Evolutionary conservation across 1,140 invertebrate species (phyloP), one percentile per base, ranked within the genome.

Genomic region (Chironomus striatipennis): DNA sequence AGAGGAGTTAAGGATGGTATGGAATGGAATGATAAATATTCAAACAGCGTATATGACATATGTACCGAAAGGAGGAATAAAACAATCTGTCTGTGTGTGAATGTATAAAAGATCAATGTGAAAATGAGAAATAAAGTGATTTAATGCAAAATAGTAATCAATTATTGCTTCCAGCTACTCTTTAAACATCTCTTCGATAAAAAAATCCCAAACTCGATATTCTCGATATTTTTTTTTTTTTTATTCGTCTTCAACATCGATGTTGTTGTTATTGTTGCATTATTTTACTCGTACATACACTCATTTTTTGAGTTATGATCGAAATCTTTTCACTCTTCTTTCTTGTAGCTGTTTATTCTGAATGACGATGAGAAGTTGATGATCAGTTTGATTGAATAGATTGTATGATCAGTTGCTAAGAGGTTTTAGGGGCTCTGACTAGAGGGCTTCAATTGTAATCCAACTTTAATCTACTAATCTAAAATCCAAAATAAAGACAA

Each of bases 61-160:
- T 57, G 47, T 57, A 57, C 47, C 47, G 47, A 57, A 57, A 57
- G 47, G 47, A 57, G 47, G 47, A 57, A 57, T 57, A 57, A 57
- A n/a, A 34, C 24, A 34, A 34, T 34, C 24, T 34, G 24, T 34
- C 47, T 57, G 47, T n/a, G 47, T 15, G 47, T n/a, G 9, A 15
- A 70, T 20, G 65, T 17, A 70, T 17, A 21, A 57, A 57, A n/a
- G 10, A 12, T n/a, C 47, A n/a, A 12, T 18, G 65, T 17, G 65
- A 18, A 70, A 9, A 21, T 7, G 18, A 8, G 18, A 70, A 20
- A 57, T 18, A 21, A 18, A 70, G 20, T 70, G 65, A 70, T 70
- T 70, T 70, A 70, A 70, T 70, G 65, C 65, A 70, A 70, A 70
- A 70, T 70, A 70, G 65, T 70, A 70, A 70, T 70, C 65, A 70